Evolutionary conservation across 1,140 invertebrate genomes (phyloP).

Genomic region (Dinoponera quadriceps): DNA sequence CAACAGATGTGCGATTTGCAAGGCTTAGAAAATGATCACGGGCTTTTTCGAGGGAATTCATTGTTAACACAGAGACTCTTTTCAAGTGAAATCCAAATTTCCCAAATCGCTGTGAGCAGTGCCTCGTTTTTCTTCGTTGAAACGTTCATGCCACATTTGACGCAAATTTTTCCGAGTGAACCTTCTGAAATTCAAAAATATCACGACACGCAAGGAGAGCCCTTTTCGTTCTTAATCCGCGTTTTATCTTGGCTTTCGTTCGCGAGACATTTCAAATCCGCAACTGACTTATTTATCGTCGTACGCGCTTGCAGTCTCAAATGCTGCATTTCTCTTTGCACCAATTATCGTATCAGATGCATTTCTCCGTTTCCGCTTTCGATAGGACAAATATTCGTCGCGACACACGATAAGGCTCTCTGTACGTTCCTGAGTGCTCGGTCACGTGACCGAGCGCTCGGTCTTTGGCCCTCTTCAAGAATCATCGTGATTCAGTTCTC

Average conservation of each 20-base stretch:
- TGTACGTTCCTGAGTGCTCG: slow-evolving; percentile 66
- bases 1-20: too few relatives aligned
- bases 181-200: slow-evolving; percentile 7
- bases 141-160: slow-evolving; percentile 59
- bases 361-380: neutral
- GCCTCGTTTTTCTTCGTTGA: slow-evolving; percentile 53
- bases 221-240: too few relatives aligned
- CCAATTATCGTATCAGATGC: neutral
- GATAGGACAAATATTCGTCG: slow-evolving; percentile 2
- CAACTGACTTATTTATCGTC: too few relatives aligned
- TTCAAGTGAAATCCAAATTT: too few relatives aligned
- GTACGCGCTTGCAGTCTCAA: too few relatives aligned
- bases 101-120: neutral
- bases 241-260: too few relatives aligned
- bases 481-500: slow-evolving; percentile 71
- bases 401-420: slow-evolving; percentile 20
- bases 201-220: too few relatives aligned
- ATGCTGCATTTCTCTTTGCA: neutral
- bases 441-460: slow-evolving; percentile 72
- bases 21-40: too few relatives aligned
- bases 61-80: too few relatives aligned
- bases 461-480: slow-evolving; percentile 73
- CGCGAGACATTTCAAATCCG: too few relatives aligned
- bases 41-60: too few relatives aligned
- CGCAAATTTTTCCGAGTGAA: neutral